Evolutionary conservation across 2,888 invertebrate species (phyloP), one percentile per base, ranked within the genome.

Genomic region (Coelopa pilipes): DNA sequence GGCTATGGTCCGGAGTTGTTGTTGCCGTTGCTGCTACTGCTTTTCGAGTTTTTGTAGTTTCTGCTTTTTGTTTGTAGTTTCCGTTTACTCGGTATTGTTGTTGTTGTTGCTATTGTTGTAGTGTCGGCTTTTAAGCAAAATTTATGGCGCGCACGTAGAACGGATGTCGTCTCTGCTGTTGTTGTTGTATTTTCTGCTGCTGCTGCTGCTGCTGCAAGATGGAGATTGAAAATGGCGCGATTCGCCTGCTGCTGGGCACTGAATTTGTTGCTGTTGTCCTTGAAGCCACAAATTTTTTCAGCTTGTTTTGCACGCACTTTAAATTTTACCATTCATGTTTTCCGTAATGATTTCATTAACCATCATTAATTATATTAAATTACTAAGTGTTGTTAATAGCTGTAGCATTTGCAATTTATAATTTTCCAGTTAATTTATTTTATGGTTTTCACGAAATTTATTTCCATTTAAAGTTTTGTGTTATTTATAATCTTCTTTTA

Each of bases 221-320:
- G 69, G 57, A 69, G 69, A 57, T 69, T 69, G 57, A 57, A 46
- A 34, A 53, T 62, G 70, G 62, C 70, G 62, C 60, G 60, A 74
- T 68, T 73, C 65, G 71, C 60, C 67, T 13, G 57, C 46, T 65
- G 45, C 9, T 65, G 15, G 60, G 47, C 49, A 0, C 49, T 47
- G 21, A n/a, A n/a, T 50, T 34, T 50, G 49, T 47, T 66, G 13
- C 45, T 55, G 19, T 47, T 55, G 15, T n/a, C 24, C 17, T 21
- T 50, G 13, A 24, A 17, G 24, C 57, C 57, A 34, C n/a, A 10
- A 13, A 19, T 19, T 19, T 13, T 13, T 21, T 59, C 34, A 34
- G 7, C 17, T 55, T 55, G 13, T 62, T 62, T 62, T 45, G 34
- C 34, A 34, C 62, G 15, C 62, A 34, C 24, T 62, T 62, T 62